Percentiles rank a stretch among this genome's conserved stretches.
These are phyloP conservation scores for Hoplostethus mediterraneus DNA, from an alignment of 2,797 vertebrate genomes.

Conservation along the genomic window DNA sequence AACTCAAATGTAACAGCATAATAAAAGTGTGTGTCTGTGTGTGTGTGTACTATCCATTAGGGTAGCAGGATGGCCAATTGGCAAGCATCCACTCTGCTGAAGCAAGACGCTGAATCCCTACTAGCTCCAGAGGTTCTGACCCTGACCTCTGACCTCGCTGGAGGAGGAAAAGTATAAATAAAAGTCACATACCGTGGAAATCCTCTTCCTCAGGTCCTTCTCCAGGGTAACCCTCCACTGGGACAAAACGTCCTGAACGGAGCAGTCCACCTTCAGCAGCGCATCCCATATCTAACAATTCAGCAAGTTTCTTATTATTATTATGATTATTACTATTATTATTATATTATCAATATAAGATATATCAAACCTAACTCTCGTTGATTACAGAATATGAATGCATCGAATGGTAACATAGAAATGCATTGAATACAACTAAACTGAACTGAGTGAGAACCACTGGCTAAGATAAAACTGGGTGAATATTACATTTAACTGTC, in stretches of 20 bases:
- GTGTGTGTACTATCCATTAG: neutral
- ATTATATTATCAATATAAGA: no score
- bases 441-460: neutral
- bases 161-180: neutral
- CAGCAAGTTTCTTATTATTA: neutral
- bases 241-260: slow-evolving; percentile 59
- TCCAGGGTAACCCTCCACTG: slow-evolving; percentile 61
- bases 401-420: no score
- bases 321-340: no score
- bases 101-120: neutral
- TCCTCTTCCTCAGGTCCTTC: slow-evolving; percentile 74
- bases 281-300: slow-evolving; percentile 79
- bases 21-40: no score
- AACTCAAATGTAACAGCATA: neutral
- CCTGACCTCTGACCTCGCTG: no score
- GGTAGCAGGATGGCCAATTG: neutral
- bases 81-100: neutral
- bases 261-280: slow-evolving; percentile 71
- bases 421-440: neutral
- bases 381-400: neutral
- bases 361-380: neutral
- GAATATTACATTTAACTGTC: neutral
- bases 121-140: no score
- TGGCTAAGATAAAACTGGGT: no score
- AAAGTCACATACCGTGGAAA: slow-evolving; percentile 66